A percentile compares a stretch with the other conserved stretches of the same genome.
Evolutionary conservation across 1,140 invertebrate species (phyloP).

Genomic region (Lithobius niger): DNA sequence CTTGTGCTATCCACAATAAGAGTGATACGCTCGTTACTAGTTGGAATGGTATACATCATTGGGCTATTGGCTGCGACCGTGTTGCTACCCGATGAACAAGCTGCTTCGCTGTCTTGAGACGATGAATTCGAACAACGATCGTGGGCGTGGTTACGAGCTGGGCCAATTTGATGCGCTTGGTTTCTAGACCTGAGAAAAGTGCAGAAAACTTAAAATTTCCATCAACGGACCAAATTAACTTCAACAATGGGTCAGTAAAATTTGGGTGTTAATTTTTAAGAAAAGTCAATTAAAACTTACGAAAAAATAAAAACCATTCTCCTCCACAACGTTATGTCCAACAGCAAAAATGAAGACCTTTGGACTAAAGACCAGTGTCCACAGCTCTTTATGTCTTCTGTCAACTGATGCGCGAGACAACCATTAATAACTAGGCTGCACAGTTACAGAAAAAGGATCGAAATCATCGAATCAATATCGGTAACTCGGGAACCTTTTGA

Average conservation of each 20-base stretch:
- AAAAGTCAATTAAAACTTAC: constrained; percentile 2
- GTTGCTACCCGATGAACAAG: constrained; percentile 5
- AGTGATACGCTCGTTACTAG: constrained; percentile 59
- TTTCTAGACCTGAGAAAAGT: constrained; percentile 18
- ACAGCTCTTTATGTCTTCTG: too few species aligned
- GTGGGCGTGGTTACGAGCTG: constrained; percentile 20
- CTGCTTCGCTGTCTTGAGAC: neutral
- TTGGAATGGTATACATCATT: constrained; percentile 21
- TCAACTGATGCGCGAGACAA: too few species aligned
- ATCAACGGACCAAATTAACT: neutral
- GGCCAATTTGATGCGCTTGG: constrained; percentile 18
- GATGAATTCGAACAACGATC: constrained; percentile 9
- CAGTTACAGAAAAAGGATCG: too few species aligned
- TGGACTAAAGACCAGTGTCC: too few species aligned
- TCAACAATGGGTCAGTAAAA: neutral
- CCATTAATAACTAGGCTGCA: too few species aligned
- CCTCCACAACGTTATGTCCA: too few species aligned
- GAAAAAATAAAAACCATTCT: neutral
- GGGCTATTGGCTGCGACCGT: neutral
- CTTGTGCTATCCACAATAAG: constrained; percentile 86
- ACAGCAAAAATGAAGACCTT: too few species aligned
- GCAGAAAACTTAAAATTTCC: constrained; percentile 9
- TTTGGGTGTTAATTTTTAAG: constrained; percentile 1
- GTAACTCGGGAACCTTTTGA: too few species aligned
- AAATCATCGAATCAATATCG: too few species aligned